Base-by-base conservation (phyloP, 2,888 invertebrate species). In the Craniophora ligustri region DNA sequence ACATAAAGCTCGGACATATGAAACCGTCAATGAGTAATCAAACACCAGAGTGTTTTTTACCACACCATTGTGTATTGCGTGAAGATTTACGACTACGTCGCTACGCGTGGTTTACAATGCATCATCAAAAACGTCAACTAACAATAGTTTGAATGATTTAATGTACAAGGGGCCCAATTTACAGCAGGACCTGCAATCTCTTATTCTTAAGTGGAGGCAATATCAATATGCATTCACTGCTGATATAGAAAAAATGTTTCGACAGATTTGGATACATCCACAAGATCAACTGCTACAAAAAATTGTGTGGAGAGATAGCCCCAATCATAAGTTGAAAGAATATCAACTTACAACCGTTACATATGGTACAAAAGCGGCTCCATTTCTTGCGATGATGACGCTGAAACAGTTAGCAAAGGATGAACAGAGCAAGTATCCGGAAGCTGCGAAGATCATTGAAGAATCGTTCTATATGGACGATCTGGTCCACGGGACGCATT, bases 221-320 rank as follows among this genome's bases (percentile, higher is more conserved):
- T 53, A 41, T 36, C 30, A 23, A 1, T 42, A 19, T 15, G 58
- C 47, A 1, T 53, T 48, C 15, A 58, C 45, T 2, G 48, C 58
- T 0, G 58, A 53, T 10, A 53, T 53, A 1, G 53, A 59, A 21
- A 40, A 40, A 13, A 36, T 36, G 28, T 36, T 35, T 8, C 8
- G 35, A 11, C 15, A 11, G 23, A 45, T 45, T 32, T 45, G 10
- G 16, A n/a, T 28, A 8, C 23, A 35, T 10, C 26, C 35, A 6
- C 13, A 45, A 18, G 35, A 45, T 18, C 45, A 45, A 28, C 4
- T 7, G 2, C 28, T 45, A 13, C 35, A 45, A 36, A 28, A 32
- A 45, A 45, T 14, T 13, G n/a, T 35, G 3, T 45, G 45, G 45
- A 26, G 45, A 35, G 35, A 35, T 5, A 14, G 14, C 18, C 45